Evolutionary conservation across 2,797 vertebrate genomes (phyloP).

Genomic region (Urophycis tenuis): DNA sequence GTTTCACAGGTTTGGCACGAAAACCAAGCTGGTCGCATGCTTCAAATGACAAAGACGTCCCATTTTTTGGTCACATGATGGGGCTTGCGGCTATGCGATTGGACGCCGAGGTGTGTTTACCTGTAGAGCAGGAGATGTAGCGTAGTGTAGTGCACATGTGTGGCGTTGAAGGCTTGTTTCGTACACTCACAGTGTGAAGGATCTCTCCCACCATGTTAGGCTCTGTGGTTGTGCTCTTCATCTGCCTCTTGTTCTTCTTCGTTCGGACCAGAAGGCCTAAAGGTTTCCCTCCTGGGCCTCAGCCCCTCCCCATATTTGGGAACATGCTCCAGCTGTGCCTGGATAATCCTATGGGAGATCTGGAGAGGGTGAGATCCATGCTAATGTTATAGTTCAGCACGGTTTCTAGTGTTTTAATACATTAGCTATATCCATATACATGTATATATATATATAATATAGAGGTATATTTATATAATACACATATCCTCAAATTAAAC

Average conservation of each 20-base stretch:
- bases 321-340: slow-evolving; percentile 45
- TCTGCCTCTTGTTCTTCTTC: slow-evolving; percentile 29
- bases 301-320: slow-evolving; percentile 37
- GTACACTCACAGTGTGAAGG: not conserved
- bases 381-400: not conserved
- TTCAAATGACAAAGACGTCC: not conserved
- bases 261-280: slow-evolving; percentile 19
- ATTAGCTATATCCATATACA: no score
- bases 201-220: slow-evolving; percentile 33
- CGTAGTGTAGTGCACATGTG: not conserved
- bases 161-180: not conserved
- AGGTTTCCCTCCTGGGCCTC: slow-evolving; percentile 44
- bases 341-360: slow-evolving; percentile 23
- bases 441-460: no score
- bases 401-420: not conserved
- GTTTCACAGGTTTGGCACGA: not conserved
- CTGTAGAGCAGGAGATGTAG: not conserved
- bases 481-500: no score
- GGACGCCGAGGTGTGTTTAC: not conserved
- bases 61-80: not conserved
- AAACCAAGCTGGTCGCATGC: not conserved
- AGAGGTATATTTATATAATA: no score
- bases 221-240: slow-evolving; percentile 22
- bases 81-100: not conserved
- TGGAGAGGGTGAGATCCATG: slow-evolving; percentile 18